A percentile compares a stretch with the other conserved stretches of the same genome.
Conservation (phyloP, 2,888 invertebrate species). For the Metalampra italica region DNA sequence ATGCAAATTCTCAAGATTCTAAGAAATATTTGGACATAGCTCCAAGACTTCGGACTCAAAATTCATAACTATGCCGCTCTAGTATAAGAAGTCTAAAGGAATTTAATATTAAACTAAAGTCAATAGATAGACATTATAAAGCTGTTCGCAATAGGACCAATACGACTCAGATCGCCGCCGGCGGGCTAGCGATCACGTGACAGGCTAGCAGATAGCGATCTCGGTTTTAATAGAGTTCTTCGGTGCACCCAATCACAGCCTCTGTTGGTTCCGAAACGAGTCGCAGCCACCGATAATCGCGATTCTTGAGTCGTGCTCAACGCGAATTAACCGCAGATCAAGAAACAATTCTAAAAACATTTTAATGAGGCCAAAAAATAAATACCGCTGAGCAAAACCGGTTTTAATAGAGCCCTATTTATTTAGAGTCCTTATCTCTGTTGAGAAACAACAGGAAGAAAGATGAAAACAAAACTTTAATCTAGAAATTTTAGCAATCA, state of each 20-base stretch:
- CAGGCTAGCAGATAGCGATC: conserved; percentile 58
- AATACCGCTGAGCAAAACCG: no score
- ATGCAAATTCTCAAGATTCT: no score
- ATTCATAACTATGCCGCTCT: no score
- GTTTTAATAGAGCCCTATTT: no score
- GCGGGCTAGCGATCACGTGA: conserved; percentile 55
- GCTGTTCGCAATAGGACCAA: conserved; percentile 22
- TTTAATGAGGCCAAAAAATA: no score
- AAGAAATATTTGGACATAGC: no score
- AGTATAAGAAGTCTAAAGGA: not conserved
- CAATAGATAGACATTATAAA: conserved; percentile 26
- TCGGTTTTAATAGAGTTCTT: conserved; percentile 64
- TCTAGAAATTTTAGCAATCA: no score
- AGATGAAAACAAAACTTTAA: no score
- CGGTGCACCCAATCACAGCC: conserved; percentile 62
- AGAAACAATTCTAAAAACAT: not conserved
- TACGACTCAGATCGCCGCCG: conserved; percentile 42
- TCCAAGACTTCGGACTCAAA: no score
- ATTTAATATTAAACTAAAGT: not conserved
- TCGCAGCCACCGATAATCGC: conserved; percentile 7
- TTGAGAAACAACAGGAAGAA: no score
- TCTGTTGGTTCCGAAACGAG: conserved; percentile 16
- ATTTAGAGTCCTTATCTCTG: no score
- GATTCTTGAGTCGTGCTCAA: not conserved
- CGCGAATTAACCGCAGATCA: not conserved